Conservation (phyloP, 2,113 vertebrate species). For the Monopterus albus region DNA sequence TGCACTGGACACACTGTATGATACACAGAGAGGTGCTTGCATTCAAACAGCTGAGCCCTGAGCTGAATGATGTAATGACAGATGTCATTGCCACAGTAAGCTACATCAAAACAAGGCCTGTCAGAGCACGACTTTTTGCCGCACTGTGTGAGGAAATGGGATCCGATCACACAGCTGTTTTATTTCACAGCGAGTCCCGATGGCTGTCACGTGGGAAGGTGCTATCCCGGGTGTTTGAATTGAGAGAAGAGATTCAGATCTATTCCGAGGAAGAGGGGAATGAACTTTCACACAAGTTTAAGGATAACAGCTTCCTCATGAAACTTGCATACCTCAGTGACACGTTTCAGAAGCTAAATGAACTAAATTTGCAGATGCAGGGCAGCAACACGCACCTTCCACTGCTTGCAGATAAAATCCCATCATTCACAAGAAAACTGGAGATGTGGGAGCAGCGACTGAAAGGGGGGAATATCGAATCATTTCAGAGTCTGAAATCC, state of each 20-base stretch:
- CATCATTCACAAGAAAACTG: neutral
- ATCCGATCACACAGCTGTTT: neutral
- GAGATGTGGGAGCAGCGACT: slow-evolving; percentile 4
- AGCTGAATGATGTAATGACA: neutral
- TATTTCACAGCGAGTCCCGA: neutral
- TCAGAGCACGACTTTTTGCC: neutral
- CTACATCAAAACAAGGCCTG: neutral
- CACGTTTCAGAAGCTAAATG: neutral
- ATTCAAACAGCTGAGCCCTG: neutral
- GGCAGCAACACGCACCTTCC: neutral
- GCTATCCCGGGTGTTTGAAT: neutral
- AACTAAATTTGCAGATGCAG: neutral
- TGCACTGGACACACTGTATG: neutral
- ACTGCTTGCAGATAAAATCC: neutral
- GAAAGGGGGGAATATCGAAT: slow-evolving; percentile 5
- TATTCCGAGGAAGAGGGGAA: neutral
- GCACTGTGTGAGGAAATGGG: neutral
- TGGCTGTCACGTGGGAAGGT: neutral
- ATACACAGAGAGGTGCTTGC: neutral
- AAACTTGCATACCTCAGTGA: neutral
- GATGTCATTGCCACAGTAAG: neutral
- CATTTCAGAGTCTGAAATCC: neutral
- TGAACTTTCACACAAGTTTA: neutral
- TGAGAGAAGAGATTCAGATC: neutral
- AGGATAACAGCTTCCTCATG: neutral